phyloP scores from a whole-genome alignment of 1,140 invertebrate genomes.

The Plutomurus gul region DNA sequence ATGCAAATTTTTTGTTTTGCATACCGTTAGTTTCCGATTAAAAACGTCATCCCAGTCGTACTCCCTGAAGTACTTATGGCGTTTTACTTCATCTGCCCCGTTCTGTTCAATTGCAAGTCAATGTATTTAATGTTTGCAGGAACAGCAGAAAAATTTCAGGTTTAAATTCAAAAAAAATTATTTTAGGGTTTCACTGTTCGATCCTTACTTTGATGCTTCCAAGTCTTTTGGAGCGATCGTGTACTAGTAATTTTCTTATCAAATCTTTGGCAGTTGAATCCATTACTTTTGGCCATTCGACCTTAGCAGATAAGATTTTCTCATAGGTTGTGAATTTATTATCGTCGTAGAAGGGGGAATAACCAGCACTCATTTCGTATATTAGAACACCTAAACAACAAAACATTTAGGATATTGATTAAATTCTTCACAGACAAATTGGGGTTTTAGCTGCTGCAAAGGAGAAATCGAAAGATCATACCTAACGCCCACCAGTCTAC shows the following conservation, averaged over 20 bases:
- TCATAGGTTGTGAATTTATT: constrained; percentile 95
- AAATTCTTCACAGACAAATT: background rate
- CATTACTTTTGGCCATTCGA: constrained; percentile 89
- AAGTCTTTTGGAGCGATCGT: constrained; percentile 87
- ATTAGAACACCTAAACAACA: constrained; percentile 81
- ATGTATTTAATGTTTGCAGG: too few species aligned
- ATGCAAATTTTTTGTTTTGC: background rate
- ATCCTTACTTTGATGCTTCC: constrained; percentile 88
- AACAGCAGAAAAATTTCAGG: background rate
- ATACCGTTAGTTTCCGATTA: constrained; percentile 76
- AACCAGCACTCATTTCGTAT: constrained; percentile 92
- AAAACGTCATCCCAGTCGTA: constrained; percentile 88
- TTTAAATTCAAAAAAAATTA: background rate
- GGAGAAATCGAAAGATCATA: constrained; percentile 54
- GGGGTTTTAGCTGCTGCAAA: background rate
- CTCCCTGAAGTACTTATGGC: constrained; percentile 92
- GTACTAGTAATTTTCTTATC: constrained; percentile 89
- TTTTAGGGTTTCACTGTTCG: background rate
- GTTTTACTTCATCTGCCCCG: constrained; percentile 89
- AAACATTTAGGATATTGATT: background rate
- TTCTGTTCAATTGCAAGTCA: too few species aligned
- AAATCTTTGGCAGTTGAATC: constrained; percentile 93
- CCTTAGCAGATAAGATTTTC: constrained; percentile 89
- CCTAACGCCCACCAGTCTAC: constrained; percentile 98
- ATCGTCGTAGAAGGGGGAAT: constrained; percentile 94